Conservation (phyloP, 2,888 invertebrate genomes). For the Entomobrya proxima region DNA sequence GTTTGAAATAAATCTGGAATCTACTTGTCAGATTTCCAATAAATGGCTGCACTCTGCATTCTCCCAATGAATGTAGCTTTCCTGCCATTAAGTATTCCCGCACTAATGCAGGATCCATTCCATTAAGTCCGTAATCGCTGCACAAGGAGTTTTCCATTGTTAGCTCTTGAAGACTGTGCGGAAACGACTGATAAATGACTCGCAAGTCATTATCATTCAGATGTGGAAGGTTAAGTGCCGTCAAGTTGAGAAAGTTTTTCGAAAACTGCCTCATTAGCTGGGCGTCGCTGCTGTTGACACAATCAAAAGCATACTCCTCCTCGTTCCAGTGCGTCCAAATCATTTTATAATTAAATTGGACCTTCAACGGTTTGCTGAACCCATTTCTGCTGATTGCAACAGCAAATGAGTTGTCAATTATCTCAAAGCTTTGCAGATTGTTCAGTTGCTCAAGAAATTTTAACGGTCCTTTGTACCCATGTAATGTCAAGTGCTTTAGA, state of each 20-base stretch:
- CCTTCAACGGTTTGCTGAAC: neutral
- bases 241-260: constrained; percentile 48
- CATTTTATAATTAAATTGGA: constrained; percentile 43
- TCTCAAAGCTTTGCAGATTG: constrained; percentile 26
- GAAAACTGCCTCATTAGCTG: constrained; percentile 46
- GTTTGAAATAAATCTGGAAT: neutral
- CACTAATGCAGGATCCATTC: constrained; percentile 4
- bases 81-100: too few relatives aligned
- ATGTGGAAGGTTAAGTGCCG: constrained; percentile 47
- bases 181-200: constrained; percentile 47
- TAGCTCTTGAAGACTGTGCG: constrained; percentile 56
- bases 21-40: constrained; percentile 58
- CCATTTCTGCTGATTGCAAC: constrained; percentile 19
- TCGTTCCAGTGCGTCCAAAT: constrained; percentile 53
- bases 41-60: constrained; percentile 26
- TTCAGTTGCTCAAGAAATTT: constrained; percentile 32
- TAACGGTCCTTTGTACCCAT: constrained; percentile 56
- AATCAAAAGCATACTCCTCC: constrained; percentile 44
- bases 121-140: constrained; percentile 50
- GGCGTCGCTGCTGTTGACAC: constrained; percentile 46
- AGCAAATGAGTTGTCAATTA: constrained; percentile 54
- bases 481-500: constrained; percentile 40
- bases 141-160: constrained; percentile 58
- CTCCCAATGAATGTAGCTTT: too few relatives aligned
- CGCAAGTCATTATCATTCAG: constrained; percentile 47